Evolutionary conservation across 2,888 invertebrate genomes (phyloP), one percentile per base, ranked within the genome.

Genomic region (Phortica magna): DNA sequence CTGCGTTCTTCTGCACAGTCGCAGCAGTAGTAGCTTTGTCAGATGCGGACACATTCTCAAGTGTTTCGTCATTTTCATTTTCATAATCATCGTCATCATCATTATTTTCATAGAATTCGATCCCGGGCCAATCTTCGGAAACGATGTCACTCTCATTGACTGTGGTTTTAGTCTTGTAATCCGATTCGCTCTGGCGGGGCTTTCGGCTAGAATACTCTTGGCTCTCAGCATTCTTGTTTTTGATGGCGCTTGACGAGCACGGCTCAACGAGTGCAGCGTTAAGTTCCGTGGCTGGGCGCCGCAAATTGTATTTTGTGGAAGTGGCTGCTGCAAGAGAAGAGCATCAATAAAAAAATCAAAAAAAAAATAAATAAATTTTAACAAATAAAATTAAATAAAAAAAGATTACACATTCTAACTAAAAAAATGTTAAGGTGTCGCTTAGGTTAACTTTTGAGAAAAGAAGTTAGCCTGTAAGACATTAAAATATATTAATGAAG

Each of bases 261-360:
- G 31, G 31, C 31, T 31, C 31, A 31, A 31, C 3, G 31, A 31
- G 61, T 39, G 75, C 53, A 61, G 7, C 0, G 68, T 65, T 5
- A 9, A 4, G 48, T 48, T 3, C 14, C 2, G 0, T 31, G 6
- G 84, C 84, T 64, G 79, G 79, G 0, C 77, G 78, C 17, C 87
- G 84, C 17, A 84, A 68, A 43, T 87, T 80, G 61, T 84, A 83
- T 39, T 85, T 85, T 70, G 17, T 19, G 9, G 70, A 17, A 61
- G 39, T 43, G 19, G 22, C 43, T 12, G 68, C 68, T 68, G 68
- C 22, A 68, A 68, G 19, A 68, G 19, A 68, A 68, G 68, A 68
- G 19, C 43, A 68, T 42, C 68, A 68, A 68, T 68, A 67, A 67
- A 42, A 68, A 68, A 68, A 43, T 43, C 42, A 68, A 42, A 68